Base-by-base conservation (phyloP, 1,140 invertebrate species). In the Contarinia nasturtii region DNA sequence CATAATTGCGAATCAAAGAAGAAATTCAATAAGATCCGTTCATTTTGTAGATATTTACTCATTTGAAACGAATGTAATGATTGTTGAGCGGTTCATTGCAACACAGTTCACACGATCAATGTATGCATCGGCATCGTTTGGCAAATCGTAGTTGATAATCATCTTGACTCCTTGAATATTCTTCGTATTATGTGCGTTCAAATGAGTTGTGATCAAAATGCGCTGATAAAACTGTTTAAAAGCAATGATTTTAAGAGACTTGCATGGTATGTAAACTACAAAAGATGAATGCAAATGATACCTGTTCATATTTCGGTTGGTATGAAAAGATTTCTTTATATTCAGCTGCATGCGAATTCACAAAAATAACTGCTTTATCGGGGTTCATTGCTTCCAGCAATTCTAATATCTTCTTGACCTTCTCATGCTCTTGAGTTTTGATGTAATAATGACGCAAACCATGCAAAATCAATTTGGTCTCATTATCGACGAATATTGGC, bases 91-190 rank as follows among this genome's bases (percentile, higher is more conserved):
- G 68, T 57, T 93, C 91, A 72, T 97, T 98, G 19, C 94, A 54
- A 96, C 96, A 59, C 94, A 74, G 0, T 95, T 95, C 37, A 99
- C 95, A 65, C 96, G 76, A 70, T 99, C 96, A 38, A 99, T 69
- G 60, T 99, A 99, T 1, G 95, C 98, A 58, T 99, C 96, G 0
- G 94, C 96, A 70, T 97, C 90, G 70, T 99, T 95, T 7, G 96
- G 95, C 94, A 98, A 98, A 59, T 99, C 96, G 63, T 99, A 99
- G 65, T 99, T 99, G 61, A 99, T 98, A 1, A 99, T 96, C 66
- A 99, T 99, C 65, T 99, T 99, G 0, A 99, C 96, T 67, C 96
- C 65, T 67, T 91, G 86, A 66, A 94, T 94, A 69, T n/a, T n/a
- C n/a, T 93, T 89, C 88, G 93, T 94, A 48, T 90, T 90, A 55